These are phyloP conservation scores for Xenopus tropicalis DNA, from an alignment of 2,113 vertebrate genomes.

Conservation along the genomic window DNA sequence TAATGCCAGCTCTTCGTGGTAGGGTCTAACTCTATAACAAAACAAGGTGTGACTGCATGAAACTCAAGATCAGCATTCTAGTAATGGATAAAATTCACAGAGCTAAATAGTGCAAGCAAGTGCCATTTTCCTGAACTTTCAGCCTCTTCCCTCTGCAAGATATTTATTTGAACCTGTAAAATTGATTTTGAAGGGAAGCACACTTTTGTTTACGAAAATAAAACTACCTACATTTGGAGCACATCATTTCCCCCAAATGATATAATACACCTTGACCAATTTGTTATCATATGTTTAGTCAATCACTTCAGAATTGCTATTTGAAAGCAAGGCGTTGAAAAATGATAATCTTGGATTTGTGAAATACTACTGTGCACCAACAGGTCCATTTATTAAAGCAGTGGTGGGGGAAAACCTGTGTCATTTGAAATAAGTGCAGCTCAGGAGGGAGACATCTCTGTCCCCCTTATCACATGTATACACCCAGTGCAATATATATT, in stretches of 20 bases:
- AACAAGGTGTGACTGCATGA: conserved; percentile 29
- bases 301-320: background rate
- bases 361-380: background rate
- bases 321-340: background rate
- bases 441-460: background rate
- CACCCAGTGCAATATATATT: background rate
- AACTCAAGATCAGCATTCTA: background rate
- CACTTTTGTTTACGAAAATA: conserved; percentile 29
- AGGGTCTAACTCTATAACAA: conserved; percentile 27
- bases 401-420: conserved; percentile 1
- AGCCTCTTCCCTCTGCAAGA: background rate
- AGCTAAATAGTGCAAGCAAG: conserved; percentile 5
- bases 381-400: conserved; percentile 12
- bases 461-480: conserved; percentile 1
- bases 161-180: conserved; percentile 21
- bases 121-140: conserved; percentile 9
- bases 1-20: conserved; percentile 34
- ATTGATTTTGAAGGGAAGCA: background rate
- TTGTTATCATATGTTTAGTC: background rate
- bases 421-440: background rate
- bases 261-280: conserved; percentile 21
- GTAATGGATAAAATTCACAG: conserved; percentile 10
- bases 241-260: conserved; percentile 1
- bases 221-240: background rate
- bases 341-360: conserved; percentile 21